Evolutionary conservation across 2,797 vertebrate species (phyloP), one percentile per base, ranked within the genome.

Genomic region (Numenius phaeopus): DNA sequence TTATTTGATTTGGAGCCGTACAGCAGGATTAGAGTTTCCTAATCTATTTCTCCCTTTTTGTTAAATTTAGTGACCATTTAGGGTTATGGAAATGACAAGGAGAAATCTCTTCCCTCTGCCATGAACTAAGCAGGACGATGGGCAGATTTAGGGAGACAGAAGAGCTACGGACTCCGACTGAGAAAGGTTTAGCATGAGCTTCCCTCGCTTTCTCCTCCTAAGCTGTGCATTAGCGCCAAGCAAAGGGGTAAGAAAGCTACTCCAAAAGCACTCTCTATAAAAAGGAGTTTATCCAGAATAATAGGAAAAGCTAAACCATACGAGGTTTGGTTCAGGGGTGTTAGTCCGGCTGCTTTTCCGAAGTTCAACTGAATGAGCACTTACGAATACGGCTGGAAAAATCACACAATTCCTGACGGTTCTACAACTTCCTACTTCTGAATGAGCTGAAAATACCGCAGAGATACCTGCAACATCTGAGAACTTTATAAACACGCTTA

Each of bases 11-110:
- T 76, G 71, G 71, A 90, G 76, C 57, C 76, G 29, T 46, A 89
- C 94, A 87, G 85, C 21, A 73, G 95, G 59, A 93, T 96, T 87
- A 70, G 61, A 58, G 21, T 58, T 76, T 86, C 72, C 81, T 85
- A 50, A 77, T 77, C 75, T 34, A 58, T 50, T 85, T 94, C 47
- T 84, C 32, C 70, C 44, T 78, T 83, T 82, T 77, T 66, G 73
- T 83, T 93, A 95, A 62, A 93, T 75, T 70, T 40, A 88, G 72
- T 29, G 13, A 90, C 86, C 71, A 80, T 80, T 90, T 95, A 94
- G 7, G 59, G 81, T 54, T 82, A 80, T 50, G 61, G 40, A 96
- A 73, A 95, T 69, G 39, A 90, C 37, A 65, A 70, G 40, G 87
- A 87, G 19, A 96, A 90, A 91, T 75, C 42, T 83, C 44, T 70